phyloP scores from a whole-genome alignment of 2,797 vertebrate species.

The Siniperca scherzeri region DNA sequence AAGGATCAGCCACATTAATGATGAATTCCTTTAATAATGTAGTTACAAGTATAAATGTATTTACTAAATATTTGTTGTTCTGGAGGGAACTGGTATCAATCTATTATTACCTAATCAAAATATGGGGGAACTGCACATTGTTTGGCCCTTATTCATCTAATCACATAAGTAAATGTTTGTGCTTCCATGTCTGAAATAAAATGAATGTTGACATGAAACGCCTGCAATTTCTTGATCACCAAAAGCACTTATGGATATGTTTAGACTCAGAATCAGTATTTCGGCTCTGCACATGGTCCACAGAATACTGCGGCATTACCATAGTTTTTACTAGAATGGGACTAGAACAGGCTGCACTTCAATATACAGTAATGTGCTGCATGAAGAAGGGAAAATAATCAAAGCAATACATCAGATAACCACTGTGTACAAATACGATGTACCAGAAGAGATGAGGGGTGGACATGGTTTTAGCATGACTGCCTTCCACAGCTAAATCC shows the following conservation, averaged over 20 bases:
- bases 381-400: conserved; percentile 7
- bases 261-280: conserved; percentile 4
- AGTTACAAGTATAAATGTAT: not conserved
- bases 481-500: conserved; percentile 48
- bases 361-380: not conserved
- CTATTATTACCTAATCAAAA: not conserved
- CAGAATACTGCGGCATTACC: not conserved
- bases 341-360: conserved; percentile 11
- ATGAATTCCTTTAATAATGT: conserved; percentile 22
- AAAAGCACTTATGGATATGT: conserved; percentile 21
- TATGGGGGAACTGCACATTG: not conserved
- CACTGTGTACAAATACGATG: not conserved
- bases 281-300: conserved; percentile 4
- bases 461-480: conserved; percentile 26
- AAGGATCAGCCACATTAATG: conserved; percentile 7
- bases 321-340: not conserved
- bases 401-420: conserved; percentile 27
- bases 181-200: conserved; percentile 34
- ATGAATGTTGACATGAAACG: conserved; percentile 46
- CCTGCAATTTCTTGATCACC: conserved; percentile 15
- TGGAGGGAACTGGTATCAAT: not conserved
- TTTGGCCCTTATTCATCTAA: conserved; percentile 48
- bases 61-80: not conserved
- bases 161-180: conserved; percentile 64
- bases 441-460: conserved; percentile 4